phyloP scores from a whole-genome alignment of 2,797 vertebrate species.

The Periparus ater region DNA sequence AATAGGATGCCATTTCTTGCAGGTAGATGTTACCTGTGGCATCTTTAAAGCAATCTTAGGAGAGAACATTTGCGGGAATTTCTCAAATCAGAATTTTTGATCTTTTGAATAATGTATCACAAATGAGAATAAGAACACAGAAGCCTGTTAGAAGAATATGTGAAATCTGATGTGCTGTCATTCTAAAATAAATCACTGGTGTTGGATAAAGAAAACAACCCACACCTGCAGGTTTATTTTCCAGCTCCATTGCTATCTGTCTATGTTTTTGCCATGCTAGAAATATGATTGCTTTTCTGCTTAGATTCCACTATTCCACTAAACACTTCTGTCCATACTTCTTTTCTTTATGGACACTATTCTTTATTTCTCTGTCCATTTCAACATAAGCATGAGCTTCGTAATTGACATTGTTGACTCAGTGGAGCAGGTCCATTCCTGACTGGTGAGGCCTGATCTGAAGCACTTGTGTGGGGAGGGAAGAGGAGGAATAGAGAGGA shows the following conservation, averaged over 20 bases:
- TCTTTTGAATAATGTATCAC: neutral
- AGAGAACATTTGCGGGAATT: neutral
- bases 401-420: neutral
- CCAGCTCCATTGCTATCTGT: neutral
- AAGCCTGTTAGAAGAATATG: neutral
- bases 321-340: neutral
- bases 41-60: neutral
- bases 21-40: neutral
- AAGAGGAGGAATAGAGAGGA: neutral
- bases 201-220: neutral
- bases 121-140: neutral
- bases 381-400: neutral
- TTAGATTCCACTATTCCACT: neutral
- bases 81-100: neutral
- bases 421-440: neutral
- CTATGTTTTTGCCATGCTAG: neutral
- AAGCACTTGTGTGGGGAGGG: neutral
- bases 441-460: neutral
- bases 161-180: neutral
- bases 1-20: neutral
- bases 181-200: neutral
- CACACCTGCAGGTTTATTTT: neutral
- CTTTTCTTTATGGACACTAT: neutral
- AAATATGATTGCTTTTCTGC: neutral
- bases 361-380: neutral